Conservation (phyloP, 2,888 invertebrate species). For the Petrolisthes manimaculis region DNA sequence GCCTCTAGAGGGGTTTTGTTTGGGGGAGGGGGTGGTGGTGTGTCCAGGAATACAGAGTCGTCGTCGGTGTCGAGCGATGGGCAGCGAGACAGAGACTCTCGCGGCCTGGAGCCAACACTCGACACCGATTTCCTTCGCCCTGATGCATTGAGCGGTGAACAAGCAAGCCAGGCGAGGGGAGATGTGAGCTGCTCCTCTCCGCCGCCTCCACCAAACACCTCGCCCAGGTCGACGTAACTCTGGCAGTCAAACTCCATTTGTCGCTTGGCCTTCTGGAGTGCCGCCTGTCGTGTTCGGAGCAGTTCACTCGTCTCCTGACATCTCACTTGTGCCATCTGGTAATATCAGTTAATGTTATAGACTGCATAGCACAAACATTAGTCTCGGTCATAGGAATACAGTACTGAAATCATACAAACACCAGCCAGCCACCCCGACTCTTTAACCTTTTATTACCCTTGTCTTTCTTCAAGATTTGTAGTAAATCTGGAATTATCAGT, state of each 20-base stretch:
- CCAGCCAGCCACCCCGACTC: background rate
- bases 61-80: constrained; percentile 64
- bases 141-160: constrained; percentile 66
- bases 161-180: constrained; percentile 63
- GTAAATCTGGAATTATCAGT: too few relatives aligned
- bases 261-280: constrained; percentile 67
- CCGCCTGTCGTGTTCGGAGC: constrained; percentile 69
- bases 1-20: constrained; percentile 61
- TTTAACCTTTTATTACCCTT: too few relatives aligned
- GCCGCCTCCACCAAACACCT: constrained; percentile 54
- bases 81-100: constrained; percentile 62
- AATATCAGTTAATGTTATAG: constrained; percentile 32
- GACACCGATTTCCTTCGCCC: constrained; percentile 72
- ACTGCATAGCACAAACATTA: background rate
- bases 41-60: constrained; percentile 68
- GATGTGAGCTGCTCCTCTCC: constrained; percentile 40
- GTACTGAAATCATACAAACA: background rate
- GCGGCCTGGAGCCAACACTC: constrained; percentile 67
- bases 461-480: too few relatives aligned
- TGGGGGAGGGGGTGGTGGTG: constrained; percentile 49
- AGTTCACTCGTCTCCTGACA: constrained; percentile 72
- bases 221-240: constrained; percentile 64
- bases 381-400: too few relatives aligned
- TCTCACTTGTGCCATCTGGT: constrained; percentile 71
- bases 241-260: constrained; percentile 67